These are phyloP conservation scores for Ptilorrhoa leucosticta DNA, from an alignment of 2,113 vertebrate genomes.

Conservation along the genomic window DNA sequence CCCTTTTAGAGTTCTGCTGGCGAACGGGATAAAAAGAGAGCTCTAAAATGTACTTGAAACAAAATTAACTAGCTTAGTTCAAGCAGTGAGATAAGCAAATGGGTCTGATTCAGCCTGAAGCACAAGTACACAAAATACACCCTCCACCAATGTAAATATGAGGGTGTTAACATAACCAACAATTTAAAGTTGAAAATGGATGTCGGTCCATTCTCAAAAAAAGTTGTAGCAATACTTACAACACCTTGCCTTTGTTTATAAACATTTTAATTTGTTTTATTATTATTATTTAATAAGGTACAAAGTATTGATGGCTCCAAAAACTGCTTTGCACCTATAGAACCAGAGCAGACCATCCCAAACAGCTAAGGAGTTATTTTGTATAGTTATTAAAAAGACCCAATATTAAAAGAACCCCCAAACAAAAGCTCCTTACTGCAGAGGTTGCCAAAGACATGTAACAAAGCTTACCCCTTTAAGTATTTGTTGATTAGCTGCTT, in stretches of 20 bases:
- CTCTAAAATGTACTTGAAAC: conserved; percentile 3
- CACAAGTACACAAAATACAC: background rate
- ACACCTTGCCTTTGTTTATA: background rate
- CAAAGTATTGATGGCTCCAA: background rate
- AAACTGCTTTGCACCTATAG: background rate
- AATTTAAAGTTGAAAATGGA: background rate
- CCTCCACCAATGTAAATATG: background rate
- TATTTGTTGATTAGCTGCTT: conserved; percentile 72
- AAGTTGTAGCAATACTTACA: background rate
- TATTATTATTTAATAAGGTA: background rate
- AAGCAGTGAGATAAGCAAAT: background rate
- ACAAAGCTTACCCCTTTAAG: conserved; percentile 61
- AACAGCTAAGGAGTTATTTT: background rate
- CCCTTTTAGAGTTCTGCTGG: background rate
- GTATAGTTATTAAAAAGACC: background rate
- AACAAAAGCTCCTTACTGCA: background rate
- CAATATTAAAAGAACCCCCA: background rate
- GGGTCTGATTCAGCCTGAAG: background rate
- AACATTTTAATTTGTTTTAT: background rate
- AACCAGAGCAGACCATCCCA: background rate
- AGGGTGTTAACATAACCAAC: background rate
- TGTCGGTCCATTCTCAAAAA: background rate
- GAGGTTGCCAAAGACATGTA: background rate
- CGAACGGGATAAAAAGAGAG: background rate
- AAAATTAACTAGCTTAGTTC: conserved; percentile 24